phyloP scores from a whole-genome alignment of 2,888 invertebrate genomes.

The Limnephilus lunatus region DNA sequence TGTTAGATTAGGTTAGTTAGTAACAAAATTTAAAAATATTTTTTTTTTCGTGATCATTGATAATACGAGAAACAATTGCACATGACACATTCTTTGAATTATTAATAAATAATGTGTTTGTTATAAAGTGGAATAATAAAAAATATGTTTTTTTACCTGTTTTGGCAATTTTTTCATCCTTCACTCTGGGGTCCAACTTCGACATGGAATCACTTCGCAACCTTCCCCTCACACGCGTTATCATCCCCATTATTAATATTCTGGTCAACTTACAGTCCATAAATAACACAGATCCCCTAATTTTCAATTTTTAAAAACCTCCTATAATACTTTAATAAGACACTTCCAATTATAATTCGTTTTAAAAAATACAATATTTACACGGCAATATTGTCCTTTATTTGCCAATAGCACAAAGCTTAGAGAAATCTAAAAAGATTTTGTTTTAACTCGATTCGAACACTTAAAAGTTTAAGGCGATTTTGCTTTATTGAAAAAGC shows the following conservation, averaged over 20 bases:
- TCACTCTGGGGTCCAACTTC: constrained; percentile 79
- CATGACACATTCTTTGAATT: not conserved
- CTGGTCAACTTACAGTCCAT: constrained; percentile 35
- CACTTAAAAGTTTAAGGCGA: not conserved
- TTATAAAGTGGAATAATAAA: not conserved
- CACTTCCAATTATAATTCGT: not conserved
- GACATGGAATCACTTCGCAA: constrained; percentile 81
- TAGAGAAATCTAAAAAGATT: not conserved
- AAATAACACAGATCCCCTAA: constrained; percentile 26
- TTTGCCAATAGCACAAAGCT: not conserved
- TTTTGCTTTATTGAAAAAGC: not conserved
- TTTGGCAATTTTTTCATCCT: constrained; percentile 84
- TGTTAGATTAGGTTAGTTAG: too few species aligned
- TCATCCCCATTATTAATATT: constrained; percentile 80
- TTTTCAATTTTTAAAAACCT: not conserved
- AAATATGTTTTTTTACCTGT: constrained; percentile 75
- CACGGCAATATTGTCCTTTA: not conserved
- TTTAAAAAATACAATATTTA: not conserved
- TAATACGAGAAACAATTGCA: too few species aligned
- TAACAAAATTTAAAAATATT: not conserved
- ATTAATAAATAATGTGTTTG: too few species aligned
- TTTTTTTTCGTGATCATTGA: too few species aligned
- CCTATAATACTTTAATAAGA: not conserved
- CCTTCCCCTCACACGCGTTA: constrained; percentile 83
- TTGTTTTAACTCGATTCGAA: not conserved